Evolutionary conservation across 2,888 invertebrate genomes (phyloP).

Genomic region (Caenorhabditis sinica): DNA sequence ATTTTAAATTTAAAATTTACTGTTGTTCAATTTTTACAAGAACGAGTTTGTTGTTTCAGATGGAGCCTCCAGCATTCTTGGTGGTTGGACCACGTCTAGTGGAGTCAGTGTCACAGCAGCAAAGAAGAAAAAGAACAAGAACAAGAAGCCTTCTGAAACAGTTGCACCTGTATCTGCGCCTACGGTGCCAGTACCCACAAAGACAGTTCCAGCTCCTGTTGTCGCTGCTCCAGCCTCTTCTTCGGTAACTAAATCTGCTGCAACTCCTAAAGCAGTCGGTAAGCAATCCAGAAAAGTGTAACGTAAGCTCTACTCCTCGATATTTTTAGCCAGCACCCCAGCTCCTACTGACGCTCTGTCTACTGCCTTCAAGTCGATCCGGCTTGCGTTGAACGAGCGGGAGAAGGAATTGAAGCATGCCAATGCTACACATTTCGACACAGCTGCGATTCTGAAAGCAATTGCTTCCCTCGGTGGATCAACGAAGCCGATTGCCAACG

Average conservation of each 20-base stretch:
- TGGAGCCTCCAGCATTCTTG: conserved; percentile 79
- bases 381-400: conserved; percentile 69
- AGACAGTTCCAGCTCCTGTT: conserved; percentile 41
- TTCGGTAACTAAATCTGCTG: conserved; percentile 63
- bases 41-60: conserved; percentile 61
- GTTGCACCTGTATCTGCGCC: conserved; percentile 19
- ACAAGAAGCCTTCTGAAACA: conserved; percentile 64
- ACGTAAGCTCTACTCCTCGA: background rate
- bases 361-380: conserved; percentile 53
- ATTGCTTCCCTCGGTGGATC: conserved; percentile 54
- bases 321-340: conserved; percentile 42
- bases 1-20: background rate
- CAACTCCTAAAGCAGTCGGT: conserved; percentile 44
- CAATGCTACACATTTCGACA: conserved; percentile 42
- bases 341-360: conserved; percentile 53
- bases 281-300: background rate
- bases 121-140: conserved; percentile 79
- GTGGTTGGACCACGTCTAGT: conserved; percentile 79
- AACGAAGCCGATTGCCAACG: conserved; percentile 49
- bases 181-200: conserved; percentile 48
- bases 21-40: background rate
- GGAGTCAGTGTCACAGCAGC: conserved; percentile 63
- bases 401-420: conserved; percentile 70
- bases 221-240: conserved; percentile 60
- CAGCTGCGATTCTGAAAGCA: conserved; percentile 47